Evolutionary conservation across 2,113 vertebrate genomes (phyloP), one percentile per base, ranked within the genome.

Genomic region (Anarrhichthys ocellatus): DNA sequence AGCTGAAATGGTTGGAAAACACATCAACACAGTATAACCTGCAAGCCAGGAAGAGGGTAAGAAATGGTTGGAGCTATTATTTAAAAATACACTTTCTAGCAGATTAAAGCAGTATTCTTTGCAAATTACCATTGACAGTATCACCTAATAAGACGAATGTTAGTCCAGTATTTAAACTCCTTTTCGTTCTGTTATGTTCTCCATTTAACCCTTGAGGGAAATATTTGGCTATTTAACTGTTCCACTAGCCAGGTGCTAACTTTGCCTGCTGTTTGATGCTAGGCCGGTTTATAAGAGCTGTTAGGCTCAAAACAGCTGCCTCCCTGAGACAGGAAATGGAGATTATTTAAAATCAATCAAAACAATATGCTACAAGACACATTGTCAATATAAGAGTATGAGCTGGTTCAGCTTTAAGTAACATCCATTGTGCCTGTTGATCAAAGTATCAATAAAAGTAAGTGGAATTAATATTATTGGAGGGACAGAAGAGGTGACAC

Each of bases 401-500:
- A 59, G 29, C 2, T 29, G 56, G 11, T 58, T 58, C 5, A 58
- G n/a, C 15, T 61, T 48, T 61, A 61, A 36, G 20, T 56, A 32
- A 20, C 10, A 2, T 15, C n/a, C 3, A 24, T 36, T 68, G n/a
- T 64, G 17, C 29, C 48, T 29, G 48, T 58, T 22, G 24, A 64
- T 70, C 9, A 27, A 22, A n/a, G 13, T 27, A 76, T 46, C 17
- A 54, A 3, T 10, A n/a, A 68, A 20, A 36, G n/a, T 6, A 59
- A 42, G 3, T 32, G 20, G 22, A 67, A 22, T 54, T 18, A 2
- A 64, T 24, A 40, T 61, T 36, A 36, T 6, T 32, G 5, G 44
- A 59, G 36, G 80, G 52, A 73, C 36, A 79, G 71, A 38, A 56
- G 68, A 72, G 42, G 44, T 11, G 15, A 92, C 63, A 62, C 70